Evolutionary conservation across 37 sponge, comb jelly and placozoan species (phyloP), one percentile per base, ranked within the genome.

Genomic region (Sycon ciliatum): DNA sequence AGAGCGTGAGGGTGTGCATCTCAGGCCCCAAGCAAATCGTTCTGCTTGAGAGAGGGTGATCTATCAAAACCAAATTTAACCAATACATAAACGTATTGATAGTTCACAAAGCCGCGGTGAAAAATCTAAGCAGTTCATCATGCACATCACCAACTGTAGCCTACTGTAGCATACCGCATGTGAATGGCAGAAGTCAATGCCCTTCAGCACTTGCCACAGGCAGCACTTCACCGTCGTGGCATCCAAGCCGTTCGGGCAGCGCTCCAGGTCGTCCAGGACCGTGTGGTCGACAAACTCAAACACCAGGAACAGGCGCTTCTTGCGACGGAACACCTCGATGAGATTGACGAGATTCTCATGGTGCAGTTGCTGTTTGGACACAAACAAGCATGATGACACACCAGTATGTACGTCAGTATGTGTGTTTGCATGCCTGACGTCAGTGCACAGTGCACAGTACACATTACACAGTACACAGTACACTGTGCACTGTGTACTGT

Each of bases 211-310:
- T 68, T 97, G 99, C 84, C 86, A 97, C 57, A 87, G 81, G 37
- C 79, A 71, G 57, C 84, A 81, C 57, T 87, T 82, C 6, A 86
- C 92, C 28, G 52, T 73, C 9, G 40, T 49, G 34, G 78, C 85
- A 2, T 92, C 86, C 28, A 92, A 78, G 13, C 99, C 99, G 9
- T 65, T 78, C 0, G 99, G 99, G 56, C 74, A 77, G 27, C 78
- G 79, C 79, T 97, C 93, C 57, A 97, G 70, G 32, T 97, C 99
- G 52, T 97, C 99, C 33, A 97, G 83, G 0, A 89, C 88, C 24
- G 99, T 97, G 71, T 84, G 87, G 62, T 97, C 93, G 46, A 97
- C 89, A 82, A 86, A 97, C 83, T 97, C 99, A 78, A 97, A 97
- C 52, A 97, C 99, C 9, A 97, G 85, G 74, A 83, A 92, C 23